Conservation (phyloP, 2,797 vertebrate species). For the Pseudomugil gertrudae region DNA sequence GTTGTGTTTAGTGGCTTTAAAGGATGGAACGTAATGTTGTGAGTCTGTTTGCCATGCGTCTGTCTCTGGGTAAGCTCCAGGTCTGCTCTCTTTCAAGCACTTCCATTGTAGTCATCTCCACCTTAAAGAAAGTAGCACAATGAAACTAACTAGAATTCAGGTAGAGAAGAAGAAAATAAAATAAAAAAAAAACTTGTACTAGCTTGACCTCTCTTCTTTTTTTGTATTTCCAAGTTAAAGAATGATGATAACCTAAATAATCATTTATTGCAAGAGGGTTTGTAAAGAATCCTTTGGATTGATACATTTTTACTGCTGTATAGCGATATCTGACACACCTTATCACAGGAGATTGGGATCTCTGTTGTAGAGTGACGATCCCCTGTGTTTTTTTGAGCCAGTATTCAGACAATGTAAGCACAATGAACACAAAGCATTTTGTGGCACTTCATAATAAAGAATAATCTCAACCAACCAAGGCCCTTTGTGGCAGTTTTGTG, state of each 20-base stretch:
- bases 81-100: slow-evolving; percentile 79
- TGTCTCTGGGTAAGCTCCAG: slow-evolving; percentile 77
- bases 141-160: slow-evolving; percentile 88
- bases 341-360: slow-evolving; percentile 78
- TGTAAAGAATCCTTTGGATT: slow-evolving; percentile 84
- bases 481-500: slow-evolving; percentile 62
- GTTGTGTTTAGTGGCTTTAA: slow-evolving; percentile 8
- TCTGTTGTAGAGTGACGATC: slow-evolving; percentile 74
- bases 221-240: slow-evolving; percentile 85
- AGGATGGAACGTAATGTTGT: slow-evolving; percentile 13
- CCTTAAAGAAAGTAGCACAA: slow-evolving; percentile 90
- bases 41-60: slow-evolving; percentile 55
- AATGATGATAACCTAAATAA: slow-evolving; percentile 77
- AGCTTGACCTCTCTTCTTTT: slow-evolving; percentile 86
- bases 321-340: slow-evolving; percentile 82
- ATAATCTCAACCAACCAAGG: slow-evolving; percentile 81
- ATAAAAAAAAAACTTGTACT: slow-evolving; percentile 78
- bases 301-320: slow-evolving; percentile 86
- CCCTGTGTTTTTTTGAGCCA: slow-evolving; percentile 85
- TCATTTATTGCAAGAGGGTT: slow-evolving; percentile 83
- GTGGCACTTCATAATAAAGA: slow-evolving; percentile 91
- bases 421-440: slow-evolving; percentile 89
- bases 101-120: slow-evolving; percentile 85
- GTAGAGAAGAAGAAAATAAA: slow-evolving; percentile 80
- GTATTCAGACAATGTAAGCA: slow-evolving; percentile 90